Conservation (phyloP, 2,113 vertebrate genomes). For the Accipiter cooperii region DNA sequence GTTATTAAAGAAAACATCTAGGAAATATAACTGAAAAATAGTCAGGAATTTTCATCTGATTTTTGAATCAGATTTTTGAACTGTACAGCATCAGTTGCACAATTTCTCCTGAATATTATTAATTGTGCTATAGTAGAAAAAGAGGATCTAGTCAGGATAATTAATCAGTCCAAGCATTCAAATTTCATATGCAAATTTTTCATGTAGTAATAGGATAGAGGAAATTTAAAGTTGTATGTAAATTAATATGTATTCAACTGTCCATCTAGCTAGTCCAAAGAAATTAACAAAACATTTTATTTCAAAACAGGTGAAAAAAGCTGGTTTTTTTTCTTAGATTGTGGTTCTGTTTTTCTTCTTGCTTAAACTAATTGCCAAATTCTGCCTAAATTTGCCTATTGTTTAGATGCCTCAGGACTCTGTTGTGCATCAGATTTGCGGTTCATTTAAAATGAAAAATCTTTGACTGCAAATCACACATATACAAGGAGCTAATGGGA, state of each 20-base stretch:
- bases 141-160: background rate
- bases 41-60: background rate
- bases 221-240: background rate
- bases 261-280: background rate
- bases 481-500: background rate
- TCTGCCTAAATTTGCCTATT: background rate
- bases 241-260: background rate
- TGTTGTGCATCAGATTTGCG: background rate
- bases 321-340: background rate
- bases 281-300: background rate
- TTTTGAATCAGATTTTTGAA: background rate
- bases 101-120: background rate
- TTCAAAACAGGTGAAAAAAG: background rate
- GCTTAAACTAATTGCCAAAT: background rate
- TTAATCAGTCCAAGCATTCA: background rate
- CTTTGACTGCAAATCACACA: background rate
- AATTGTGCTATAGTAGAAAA: background rate
- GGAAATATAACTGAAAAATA: background rate
- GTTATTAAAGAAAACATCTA: background rate
- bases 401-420: background rate
- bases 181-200: background rate
- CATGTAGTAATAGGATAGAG: background rate
- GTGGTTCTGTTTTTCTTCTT: background rate
- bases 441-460: background rate
- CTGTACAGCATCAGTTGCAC: background rate